Base-by-base conservation (phyloP, 2,888 invertebrate species). In the Acronicta leporina region DNA sequence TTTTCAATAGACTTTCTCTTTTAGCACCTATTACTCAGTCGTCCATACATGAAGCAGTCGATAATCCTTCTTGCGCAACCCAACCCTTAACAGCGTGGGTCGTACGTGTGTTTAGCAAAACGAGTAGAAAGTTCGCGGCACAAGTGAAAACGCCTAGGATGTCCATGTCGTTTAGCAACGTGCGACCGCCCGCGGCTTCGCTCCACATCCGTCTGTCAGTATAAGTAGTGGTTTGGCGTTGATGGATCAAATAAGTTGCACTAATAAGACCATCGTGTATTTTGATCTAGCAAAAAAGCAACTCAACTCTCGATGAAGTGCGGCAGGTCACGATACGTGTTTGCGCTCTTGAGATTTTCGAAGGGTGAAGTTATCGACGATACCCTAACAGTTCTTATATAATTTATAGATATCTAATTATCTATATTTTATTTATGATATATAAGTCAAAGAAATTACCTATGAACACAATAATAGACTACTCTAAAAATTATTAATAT, bases 121-220 rank as follows among this genome's bases (percentile, higher is more conserved):
- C 84, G 81, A 78, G 83, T 89, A 91, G 92, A 92, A 91, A 92
- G 91, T 89, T 52, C 44, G 56, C 11, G n/a, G 45, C 69, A 77
- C 76, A 78, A 77, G 77, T 77, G 77, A 77, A 77, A 77, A 67
- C 69, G 52, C 10, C 68, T 72, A 72, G 76, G 78, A 77, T 72
- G 58, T 68, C 53, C 63, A 77, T 72, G 56, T 71, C 51, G 63
- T 73, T 75, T 62, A 33, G 59, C 59, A 48, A 63, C 55, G 65
- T 61, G 65, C 53, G 51, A 58, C 62, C 66, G 75, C 77, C 70
- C 52, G 61, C 66, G 70, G 73, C 75, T 61, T 2, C 61, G 73
- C 66, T 77, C 75, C 49, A 75, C 78, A 77, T 77, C 60, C 66
- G 63, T 64, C 66, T 55, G 59, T 62, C 60, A 68, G 38, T 27